phyloP scores from a whole-genome alignment of 2,888 invertebrate genomes.

The Nycteola revayana region DNA sequence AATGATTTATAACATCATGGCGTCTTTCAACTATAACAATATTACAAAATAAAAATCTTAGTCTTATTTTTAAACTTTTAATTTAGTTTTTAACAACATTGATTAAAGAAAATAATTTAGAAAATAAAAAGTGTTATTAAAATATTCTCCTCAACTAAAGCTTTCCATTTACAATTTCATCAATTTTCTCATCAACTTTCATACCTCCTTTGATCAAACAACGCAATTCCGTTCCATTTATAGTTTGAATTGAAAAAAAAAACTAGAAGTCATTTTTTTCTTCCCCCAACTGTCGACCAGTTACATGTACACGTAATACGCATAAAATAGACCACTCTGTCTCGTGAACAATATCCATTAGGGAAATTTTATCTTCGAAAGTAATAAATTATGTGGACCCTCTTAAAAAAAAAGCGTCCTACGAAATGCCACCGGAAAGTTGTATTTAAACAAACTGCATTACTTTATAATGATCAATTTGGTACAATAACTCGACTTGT shows the following conservation, averaged over 20 bases:
- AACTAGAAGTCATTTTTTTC: conserved; percentile 7
- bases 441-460: conserved; percentile 74
- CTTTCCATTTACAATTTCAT: conserved; percentile 18
- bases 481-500: conserved; percentile 58
- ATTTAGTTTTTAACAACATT: not conserved
- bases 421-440: conserved; percentile 53
- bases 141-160: conserved; percentile 15
- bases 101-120: too few species aligned
- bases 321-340: conserved; percentile 50
- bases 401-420: conserved; percentile 47
- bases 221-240: conserved; percentile 24
- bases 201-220: conserved; percentile 26
- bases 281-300: conserved; percentile 26
- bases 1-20: too few species aligned
- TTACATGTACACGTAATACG: conserved; percentile 43
- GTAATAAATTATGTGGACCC: conserved; percentile 68
- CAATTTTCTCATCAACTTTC: conserved; percentile 29
- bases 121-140: conserved; percentile 17
- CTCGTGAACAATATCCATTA: conserved; percentile 71
- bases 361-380: conserved; percentile 67
- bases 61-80: too few species aligned
- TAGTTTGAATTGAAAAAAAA: conserved; percentile 29
- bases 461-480: conserved; percentile 69
- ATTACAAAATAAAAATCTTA: too few species aligned
- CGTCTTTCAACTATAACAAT: too few species aligned